phyloP scores from a whole-genome alignment of 2,113 vertebrate genomes.

The Eptesicus fuscus region DNA sequence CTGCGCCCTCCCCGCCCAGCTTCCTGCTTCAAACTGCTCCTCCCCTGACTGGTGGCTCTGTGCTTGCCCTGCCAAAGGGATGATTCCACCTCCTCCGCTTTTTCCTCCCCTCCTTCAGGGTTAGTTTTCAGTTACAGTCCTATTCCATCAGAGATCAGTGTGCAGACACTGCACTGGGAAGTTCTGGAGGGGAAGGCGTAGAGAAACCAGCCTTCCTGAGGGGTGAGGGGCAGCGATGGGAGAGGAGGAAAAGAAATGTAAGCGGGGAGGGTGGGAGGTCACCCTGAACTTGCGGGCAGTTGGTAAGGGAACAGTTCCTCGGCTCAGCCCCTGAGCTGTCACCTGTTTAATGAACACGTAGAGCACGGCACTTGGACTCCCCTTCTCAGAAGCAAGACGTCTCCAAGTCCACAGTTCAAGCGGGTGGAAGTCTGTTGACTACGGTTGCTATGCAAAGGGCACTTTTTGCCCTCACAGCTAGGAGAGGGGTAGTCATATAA shows the following conservation, averaged over 20 bases:
- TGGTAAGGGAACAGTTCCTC: neutral
- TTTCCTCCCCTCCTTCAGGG: neutral
- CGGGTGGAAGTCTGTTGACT: constrained; percentile 54
- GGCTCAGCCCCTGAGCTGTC: neutral
- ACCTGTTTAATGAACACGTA: neutral
- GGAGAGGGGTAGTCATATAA: constrained; percentile 71
- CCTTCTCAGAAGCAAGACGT: constrained; percentile 28
- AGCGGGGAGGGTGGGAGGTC: neutral
- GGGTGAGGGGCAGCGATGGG: neutral
- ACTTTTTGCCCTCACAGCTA: constrained; percentile 78
- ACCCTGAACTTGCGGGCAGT: neutral
- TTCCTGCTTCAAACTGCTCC: neutral
- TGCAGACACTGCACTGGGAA: neutral
- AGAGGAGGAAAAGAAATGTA: neutral
- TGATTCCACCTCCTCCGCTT: neutral
- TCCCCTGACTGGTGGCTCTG: neutral
- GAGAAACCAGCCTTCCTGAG: neutral
- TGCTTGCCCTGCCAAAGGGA: neutral
- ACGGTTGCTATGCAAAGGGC: constrained; percentile 73
- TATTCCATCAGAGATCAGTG: neutral
- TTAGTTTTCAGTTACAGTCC: neutral
- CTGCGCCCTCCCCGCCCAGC: neutral
- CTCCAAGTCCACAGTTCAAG: constrained; percentile 77
- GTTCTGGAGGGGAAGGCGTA: neutral
- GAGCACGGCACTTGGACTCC: constrained; percentile 34